Percentiles rank a stretch among this genome's conserved stretches.
Conservation (phyloP, 1,140 invertebrate genomes). For the Drosophila equinoxialis region DNA sequence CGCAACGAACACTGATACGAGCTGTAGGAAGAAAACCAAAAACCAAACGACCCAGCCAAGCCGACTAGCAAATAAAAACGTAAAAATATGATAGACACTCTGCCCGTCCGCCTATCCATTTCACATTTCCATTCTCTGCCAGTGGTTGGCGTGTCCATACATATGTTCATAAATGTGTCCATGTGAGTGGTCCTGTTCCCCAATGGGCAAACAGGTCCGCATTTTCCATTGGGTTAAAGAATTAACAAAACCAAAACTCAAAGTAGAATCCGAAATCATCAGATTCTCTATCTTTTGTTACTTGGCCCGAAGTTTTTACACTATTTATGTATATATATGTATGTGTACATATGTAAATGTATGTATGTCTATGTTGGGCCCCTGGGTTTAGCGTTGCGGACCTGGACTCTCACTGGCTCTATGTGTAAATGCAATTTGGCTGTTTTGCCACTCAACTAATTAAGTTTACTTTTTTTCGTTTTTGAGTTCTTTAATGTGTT, state of each 20-base stretch:
- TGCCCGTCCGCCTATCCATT: neutral
- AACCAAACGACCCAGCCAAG: slow-evolving; percentile 17
- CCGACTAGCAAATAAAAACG: slow-evolving; percentile 47
- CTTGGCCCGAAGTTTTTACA: too few relatives aligned
- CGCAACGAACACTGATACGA: neutral
- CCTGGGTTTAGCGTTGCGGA: slow-evolving; percentile 11
- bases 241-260: too few relatives aligned
- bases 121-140: neutral
- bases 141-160: slow-evolving; percentile 2
- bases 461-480: slow-evolving; percentile 41
- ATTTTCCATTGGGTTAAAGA: too few relatives aligned
- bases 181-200: too few relatives aligned
- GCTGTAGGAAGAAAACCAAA: slow-evolving; percentile 17
- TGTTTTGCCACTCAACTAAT: slow-evolving; percentile 41
- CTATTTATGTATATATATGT: too few relatives aligned
- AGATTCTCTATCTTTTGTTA: too few relatives aligned
- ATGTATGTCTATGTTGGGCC: slow-evolving; percentile 9
- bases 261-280: too few relatives aligned
- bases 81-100: slow-evolving; percentile 3
- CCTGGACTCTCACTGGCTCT: slow-evolving; percentile 1
- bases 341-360: too few relatives aligned
- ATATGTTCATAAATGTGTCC: slow-evolving; percentile 25
- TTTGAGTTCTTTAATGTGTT: neutral
- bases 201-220: too few relatives aligned
- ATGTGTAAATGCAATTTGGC: slow-evolving; percentile 60